These are phyloP conservation scores for Zhuqinia jingwanae DNA, from an alignment of 2,888 invertebrate species.

Conservation along the genomic window DNA sequence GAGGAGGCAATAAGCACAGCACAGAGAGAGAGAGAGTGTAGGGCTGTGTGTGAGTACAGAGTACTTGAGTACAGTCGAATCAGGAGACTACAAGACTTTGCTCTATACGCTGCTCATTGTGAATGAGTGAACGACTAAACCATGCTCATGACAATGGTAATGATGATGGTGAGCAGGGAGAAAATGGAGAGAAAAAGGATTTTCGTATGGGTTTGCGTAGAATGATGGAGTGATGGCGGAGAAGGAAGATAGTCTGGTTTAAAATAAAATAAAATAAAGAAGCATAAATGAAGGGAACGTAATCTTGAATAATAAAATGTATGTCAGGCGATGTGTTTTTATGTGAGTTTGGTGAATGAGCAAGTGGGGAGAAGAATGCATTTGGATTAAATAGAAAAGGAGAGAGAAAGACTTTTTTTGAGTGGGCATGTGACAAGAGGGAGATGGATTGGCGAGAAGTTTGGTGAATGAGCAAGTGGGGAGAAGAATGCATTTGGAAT, in stretches of 20 bases:
- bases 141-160: no score
- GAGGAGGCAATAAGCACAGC: background rate
- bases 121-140: constrained; percentile 41
- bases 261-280: background rate
- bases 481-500: background rate
- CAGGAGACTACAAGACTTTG: constrained; percentile 6
- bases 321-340: constrained; percentile 1
- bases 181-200: constrained; percentile 40
- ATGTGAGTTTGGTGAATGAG: background rate
- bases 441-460: no score
- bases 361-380: background rate
- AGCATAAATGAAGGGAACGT: background rate
- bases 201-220: no score
- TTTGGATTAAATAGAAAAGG: background rate
- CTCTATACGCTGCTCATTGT: background rate
- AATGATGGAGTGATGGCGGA: no score
- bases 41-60: no score
- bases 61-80: no score
- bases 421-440: background rate
- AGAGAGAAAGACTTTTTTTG: background rate
- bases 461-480: background rate
- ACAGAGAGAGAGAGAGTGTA: background rate
- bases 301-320: no score
- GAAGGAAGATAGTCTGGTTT: constrained; percentile 1
- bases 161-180: background rate